These are phyloP conservation scores for Boloria selene DNA, from an alignment of 2,888 invertebrate species.

Conservation along the genomic window DNA sequence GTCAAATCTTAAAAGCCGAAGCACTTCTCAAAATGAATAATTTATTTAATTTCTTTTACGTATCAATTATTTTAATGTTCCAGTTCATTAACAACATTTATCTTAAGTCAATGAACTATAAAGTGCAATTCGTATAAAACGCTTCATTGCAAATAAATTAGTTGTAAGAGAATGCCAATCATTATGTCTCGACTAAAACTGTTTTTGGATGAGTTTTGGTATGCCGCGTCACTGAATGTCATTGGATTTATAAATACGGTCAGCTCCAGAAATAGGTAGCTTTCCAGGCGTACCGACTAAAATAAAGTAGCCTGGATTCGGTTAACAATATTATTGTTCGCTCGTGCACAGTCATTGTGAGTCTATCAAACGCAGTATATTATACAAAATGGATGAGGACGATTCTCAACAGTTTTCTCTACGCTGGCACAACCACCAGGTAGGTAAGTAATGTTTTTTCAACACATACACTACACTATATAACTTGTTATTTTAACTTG, in stretches of 20 bases:
- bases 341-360: constrained; percentile 63
- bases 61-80: constrained; percentile 13
- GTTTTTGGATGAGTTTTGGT: constrained; percentile 82
- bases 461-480: constrained; percentile 53
- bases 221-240: constrained; percentile 81
- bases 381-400: constrained; percentile 79
- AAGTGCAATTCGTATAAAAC: constrained; percentile 10
- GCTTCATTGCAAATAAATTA: constrained; percentile 43
- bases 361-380: constrained; percentile 42
- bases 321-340: constrained; percentile 82
- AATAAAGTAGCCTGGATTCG: constrained; percentile 82
- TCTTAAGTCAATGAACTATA: not conserved
- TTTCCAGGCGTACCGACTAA: constrained; percentile 82
- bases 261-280: constrained; percentile 84
- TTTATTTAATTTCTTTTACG: constrained; percentile 10
- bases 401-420: constrained; percentile 90
- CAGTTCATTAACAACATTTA: not conserved
- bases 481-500: constrained; percentile 45
- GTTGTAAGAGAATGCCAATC: constrained; percentile 70
- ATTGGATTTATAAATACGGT: constrained; percentile 82
- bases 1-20: constrained; percentile 12
- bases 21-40: constrained; percentile 10
- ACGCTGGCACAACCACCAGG: constrained; percentile 92
- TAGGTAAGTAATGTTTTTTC: constrained; percentile 78
- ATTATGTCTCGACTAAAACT: constrained; percentile 75